A percentile compares a stretch with the other conserved stretches of the same genome.
These are phyloP conservation scores for rat (Rattus norvegicus) DNA, from an alignment of 2,113 vertebrate species.

Conservation along the genomic window GRCr8 NC_086022.1:88957001-88957500, in stretches of 20 bases:
- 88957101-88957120: not conserved
- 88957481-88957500: not conserved
- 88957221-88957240: slow-evolving; percentile 54
- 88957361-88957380: not conserved
- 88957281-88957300: slow-evolving; percentile 37
- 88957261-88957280: slow-evolving; percentile 6
- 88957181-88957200: not conserved
- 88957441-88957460: not conserved
- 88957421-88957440: not conserved
- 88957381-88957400: not conserved
- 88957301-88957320: slow-evolving; percentile 7
- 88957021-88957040: not conserved
- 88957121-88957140: not conserved
- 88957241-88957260: not conserved
- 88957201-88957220: slow-evolving; percentile 17
- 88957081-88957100: not conserved
- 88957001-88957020: slow-evolving; percentile 6
- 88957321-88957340: not conserved
- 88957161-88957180: slow-evolving; percentile 46
- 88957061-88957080: not conserved
- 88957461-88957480: not conserved
- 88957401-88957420: not conserved
- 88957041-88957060: slow-evolving; percentile 22
- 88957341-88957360: not conserved
- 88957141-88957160: not conserved